phyloP scores from a whole-genome alignment of 2,888 invertebrate genomes.

The Allophyes oxyacanthae region DNA sequence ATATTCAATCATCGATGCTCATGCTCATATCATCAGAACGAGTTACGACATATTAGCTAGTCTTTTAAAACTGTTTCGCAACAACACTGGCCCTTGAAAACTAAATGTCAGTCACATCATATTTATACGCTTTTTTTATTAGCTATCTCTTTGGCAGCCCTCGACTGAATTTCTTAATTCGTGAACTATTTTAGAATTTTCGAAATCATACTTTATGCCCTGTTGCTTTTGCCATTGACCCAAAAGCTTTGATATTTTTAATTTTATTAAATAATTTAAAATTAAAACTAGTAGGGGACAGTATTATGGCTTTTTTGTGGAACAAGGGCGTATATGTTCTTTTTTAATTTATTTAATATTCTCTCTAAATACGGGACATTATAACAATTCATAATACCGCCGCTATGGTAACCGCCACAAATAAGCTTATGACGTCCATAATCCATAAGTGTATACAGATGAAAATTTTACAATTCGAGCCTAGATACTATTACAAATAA shows the following conservation, averaged over 20 bases:
- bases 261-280: conserved; percentile 49
- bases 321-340: conserved; percentile 52
- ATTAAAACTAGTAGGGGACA: conserved; percentile 49
- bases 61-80: conserved; percentile 71
- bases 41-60: conserved; percentile 66
- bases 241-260: conserved; percentile 65
- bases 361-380: conserved; percentile 7
- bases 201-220: conserved; percentile 68
- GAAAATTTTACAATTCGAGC: conserved; percentile 20
- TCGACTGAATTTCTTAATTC: conserved; percentile 68
- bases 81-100: conserved; percentile 72
- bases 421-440: conserved; percentile 24
- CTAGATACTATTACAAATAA: conserved; percentile 34
- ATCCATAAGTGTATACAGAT: conserved; percentile 20
- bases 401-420: conserved; percentile 3
- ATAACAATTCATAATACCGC: conserved; percentile 12
- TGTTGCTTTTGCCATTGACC: conserved; percentile 77
- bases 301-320: conserved; percentile 52
- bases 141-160: conserved; percentile 70
- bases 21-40: conserved; percentile 62
- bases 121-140: conserved; percentile 68
- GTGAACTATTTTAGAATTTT: conserved; percentile 67
- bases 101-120: conserved; percentile 72
- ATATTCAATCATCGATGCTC: too few species aligned
- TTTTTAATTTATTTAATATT: conserved; percentile 13